Base-by-base conservation (phyloP, 2,113 vertebrate genomes). In the Fulica atra region DNA sequence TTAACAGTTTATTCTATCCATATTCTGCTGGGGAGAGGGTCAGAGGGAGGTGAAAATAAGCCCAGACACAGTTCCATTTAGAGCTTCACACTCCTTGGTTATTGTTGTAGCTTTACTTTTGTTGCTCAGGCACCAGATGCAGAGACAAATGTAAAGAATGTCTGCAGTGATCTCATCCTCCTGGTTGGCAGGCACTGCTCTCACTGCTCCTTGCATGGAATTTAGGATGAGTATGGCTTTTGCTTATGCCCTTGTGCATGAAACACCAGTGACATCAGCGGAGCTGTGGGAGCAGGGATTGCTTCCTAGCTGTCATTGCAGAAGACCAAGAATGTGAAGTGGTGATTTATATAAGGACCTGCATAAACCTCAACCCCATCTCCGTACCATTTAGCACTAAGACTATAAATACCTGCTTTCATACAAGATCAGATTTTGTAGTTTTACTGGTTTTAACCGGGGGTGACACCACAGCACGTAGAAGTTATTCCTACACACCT, bases 71-170 rank as follows among this genome's bases (percentile, higher is more conserved):
- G 38, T 17, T 19, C 48, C 57, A 44, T 76, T 96, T 48, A 60
- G 66, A 76, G 53, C 74, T 63, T 63, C 92, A 56, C 69, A 12
- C 33, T 70, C n/a, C 60, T 2, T 57, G 54, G 42, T 51, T 89
- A 50, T 76, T 92, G 74, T 72, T 80, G 7, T 11, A 26, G 71
- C 10, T 92, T 60, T 10, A 16, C 64, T 65, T 73, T 26, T 0
- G 3, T 88, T 93, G 80, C 88, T 95, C 6, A 0, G 94, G 89
- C 74, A 89, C 66, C 66, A 83, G 11, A 10, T 53, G 82, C 80
- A 88, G 72, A 93, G 86, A 17, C 82, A 88, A 95, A 94, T 35
- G 57, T 91, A 91, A 96, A 93, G 93, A 92, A 93, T 71, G 92
- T 46, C 57, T 88, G 71, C 80, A 68, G 35, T 76, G 72, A 92